These are phyloP conservation scores for Hydrotaea cyrtoneurina DNA, from an alignment of 2,888 invertebrate species.

Conservation along the genomic window DNA sequence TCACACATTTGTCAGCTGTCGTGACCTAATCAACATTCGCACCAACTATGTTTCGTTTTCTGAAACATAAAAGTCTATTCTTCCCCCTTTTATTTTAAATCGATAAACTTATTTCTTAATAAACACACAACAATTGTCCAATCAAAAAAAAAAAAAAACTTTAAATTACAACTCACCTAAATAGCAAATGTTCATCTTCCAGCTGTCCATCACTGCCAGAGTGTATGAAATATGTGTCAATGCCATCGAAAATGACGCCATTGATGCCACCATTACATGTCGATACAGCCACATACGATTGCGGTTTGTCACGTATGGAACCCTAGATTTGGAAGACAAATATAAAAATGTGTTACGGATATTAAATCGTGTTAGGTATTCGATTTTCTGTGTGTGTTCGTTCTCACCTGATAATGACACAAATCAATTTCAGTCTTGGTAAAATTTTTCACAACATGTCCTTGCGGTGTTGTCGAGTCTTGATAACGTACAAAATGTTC, in stretches of 20 bases:
- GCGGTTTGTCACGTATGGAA: conserved; percentile 85
- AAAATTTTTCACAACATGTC: conserved; percentile 78
- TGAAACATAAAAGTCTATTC: too few species aligned
- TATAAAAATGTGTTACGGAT: neutral
- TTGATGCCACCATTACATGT: conserved; percentile 88
- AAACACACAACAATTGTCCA: too few species aligned
- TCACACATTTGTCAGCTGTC: too few species aligned
- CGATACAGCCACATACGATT: conserved; percentile 92
- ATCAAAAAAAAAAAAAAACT: too few species aligned
- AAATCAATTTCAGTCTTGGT: conserved; percentile 81
- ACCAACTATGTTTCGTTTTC: too few species aligned
- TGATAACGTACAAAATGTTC: conserved; percentile 80
- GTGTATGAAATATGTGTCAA: conserved; percentile 87
- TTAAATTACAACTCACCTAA: conserved; percentile 74
- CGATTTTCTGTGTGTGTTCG: conserved; percentile 36
- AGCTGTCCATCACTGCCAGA: conserved; percentile 76
- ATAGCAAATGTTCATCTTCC: conserved; percentile 79
- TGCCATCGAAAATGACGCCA: conserved; percentile 91
- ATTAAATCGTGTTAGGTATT: conserved; percentile 2
- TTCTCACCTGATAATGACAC: conserved; percentile 80
- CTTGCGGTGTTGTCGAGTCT: conserved; percentile 72
- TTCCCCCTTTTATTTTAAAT: too few species aligned
- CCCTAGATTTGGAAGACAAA: conserved; percentile 81
- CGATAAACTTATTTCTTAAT: too few species aligned
- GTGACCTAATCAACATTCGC: too few species aligned